Evolutionary conservation across 2,113 vertebrate genomes (phyloP), one percentile per base, ranked within the genome.

Genomic region (Zosterops japonicus): DNA sequence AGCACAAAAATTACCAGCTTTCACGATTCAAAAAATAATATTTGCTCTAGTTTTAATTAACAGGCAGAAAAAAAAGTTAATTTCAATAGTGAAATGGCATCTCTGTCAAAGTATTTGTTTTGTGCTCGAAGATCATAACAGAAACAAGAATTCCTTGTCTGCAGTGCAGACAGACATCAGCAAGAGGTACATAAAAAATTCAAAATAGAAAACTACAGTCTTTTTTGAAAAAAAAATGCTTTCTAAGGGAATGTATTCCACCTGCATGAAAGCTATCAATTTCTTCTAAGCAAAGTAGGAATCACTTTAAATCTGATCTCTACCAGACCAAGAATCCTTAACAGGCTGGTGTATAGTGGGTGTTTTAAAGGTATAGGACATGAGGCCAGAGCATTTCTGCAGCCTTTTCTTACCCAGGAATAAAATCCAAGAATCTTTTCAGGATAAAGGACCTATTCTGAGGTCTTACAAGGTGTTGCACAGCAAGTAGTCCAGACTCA

Each of bases 381-480:
- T 44, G 53, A 92, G 53, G 24, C 27, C 47, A 80, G 47, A 64
- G 46, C 13, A 25, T 57, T 92, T 68, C 65, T 90, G 53, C 61
- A 85, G 50, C 57, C n/a, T 91, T 18, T 52, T 59, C 44, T 91
- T 64, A 49, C 14, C 41, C 76, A 77, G 76, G 25, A 88, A 53
- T 22, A 49, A 90, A 76, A 94, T 57, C 68, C 89, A 93, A 80
- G 42, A 91, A 90, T 47, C 42, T 76, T 93, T 87, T 87, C 86
- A 69, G 89, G 83, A 79, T 91, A 85, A 80, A 74, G 65, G 82
- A 68, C 4, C 42, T 76, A 86, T 79, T 72, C 8, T 8, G n/a
- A 90, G 33, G 18, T 90, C 72, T 90, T 39, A 86, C 2, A 5
- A 79, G 88, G 60, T 4, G 1, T 1, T 76, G 76, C 89, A 76